These are phyloP conservation scores for Drosophila eohydei DNA, from an alignment of 2,888 invertebrate genomes.

Conservation along the genomic window DNA sequence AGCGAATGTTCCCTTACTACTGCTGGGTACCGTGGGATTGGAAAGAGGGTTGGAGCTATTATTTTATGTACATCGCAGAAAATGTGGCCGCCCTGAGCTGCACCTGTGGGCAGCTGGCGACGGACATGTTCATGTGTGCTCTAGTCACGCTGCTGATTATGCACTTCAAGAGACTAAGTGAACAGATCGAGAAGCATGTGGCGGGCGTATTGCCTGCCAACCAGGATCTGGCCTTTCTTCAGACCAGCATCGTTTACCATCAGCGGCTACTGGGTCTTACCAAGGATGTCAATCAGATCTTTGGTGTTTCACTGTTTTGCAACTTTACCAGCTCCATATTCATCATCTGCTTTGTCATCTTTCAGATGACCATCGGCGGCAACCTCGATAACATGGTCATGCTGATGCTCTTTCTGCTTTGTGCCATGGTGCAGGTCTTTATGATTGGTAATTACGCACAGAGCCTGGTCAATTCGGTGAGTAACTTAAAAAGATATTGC, in stretches of 20 bases:
- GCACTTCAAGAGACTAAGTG: constrained; percentile 77
- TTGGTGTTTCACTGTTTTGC: constrained; percentile 77
- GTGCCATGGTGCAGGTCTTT: constrained; percentile 77
- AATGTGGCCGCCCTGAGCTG: constrained; percentile 73
- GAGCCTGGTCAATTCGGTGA: constrained; percentile 72
- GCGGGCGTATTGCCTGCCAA: constrained; percentile 34
- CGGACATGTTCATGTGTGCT: constrained; percentile 80
- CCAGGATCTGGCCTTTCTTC: constrained; percentile 60
- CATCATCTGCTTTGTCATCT: constrained; percentile 82
- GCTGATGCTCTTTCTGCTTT: constrained; percentile 74
- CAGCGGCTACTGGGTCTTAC: constrained; percentile 48
- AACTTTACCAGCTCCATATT: constrained; percentile 80
- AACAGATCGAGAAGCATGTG: constrained; percentile 51
- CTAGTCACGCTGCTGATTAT: constrained; percentile 80
- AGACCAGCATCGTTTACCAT: constrained; percentile 65
- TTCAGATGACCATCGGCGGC: constrained; percentile 79
- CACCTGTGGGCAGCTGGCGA: constrained; percentile 73
- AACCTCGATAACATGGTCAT: constrained; percentile 68
- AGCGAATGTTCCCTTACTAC: constrained; percentile 71
- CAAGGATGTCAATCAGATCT: constrained; percentile 73
- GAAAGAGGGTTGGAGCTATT: constrained; percentile 67
- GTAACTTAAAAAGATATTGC: neutral
- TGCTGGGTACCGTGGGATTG: constrained; percentile 79
- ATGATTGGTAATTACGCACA: constrained; percentile 80
- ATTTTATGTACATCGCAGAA: constrained; percentile 69